These are phyloP conservation scores for Mesocricetus auratus DNA, from an alignment of 2,113 vertebrate species.

Conservation along the genomic window DNA sequence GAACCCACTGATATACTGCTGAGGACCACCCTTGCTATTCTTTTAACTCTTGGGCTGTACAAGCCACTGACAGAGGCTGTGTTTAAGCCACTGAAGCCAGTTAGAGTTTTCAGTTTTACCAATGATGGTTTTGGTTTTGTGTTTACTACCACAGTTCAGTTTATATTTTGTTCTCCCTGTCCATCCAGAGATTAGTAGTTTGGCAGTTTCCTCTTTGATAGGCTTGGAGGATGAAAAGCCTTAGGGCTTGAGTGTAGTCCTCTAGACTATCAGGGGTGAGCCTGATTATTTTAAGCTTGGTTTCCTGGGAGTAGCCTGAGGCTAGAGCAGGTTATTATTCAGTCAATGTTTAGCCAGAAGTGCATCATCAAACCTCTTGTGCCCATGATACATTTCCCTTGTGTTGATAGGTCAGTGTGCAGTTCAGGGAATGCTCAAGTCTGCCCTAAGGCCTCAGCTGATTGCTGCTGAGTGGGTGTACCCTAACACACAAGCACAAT, in stretches of 20 bases:
- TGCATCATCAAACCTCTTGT: not conserved
- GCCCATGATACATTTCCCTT: not conserved
- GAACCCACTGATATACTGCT: not conserved
- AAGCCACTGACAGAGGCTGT: slow-evolving; percentile 43
- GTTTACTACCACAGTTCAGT: slow-evolving; percentile 11
- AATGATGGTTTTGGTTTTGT: slow-evolving; percentile 21
- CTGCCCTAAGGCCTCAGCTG: slow-evolving; percentile 19
- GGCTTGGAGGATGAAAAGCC: not conserved
- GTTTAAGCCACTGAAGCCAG: slow-evolving; percentile 1
- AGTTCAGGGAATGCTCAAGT: slow-evolving; percentile 22
- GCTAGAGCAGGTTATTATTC: slow-evolving; percentile 25
- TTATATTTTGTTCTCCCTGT: slow-evolving; percentile 49
- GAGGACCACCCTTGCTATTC: not conserved
- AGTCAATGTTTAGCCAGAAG: slow-evolving; percentile 48
- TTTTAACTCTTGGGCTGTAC: slow-evolving; percentile 36
- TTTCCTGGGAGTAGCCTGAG: slow-evolving; percentile 23
- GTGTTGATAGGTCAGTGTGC: not conserved
- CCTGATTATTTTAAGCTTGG: slow-evolving; percentile 26
- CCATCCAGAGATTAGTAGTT: slow-evolving; percentile 26
- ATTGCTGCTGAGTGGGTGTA: not conserved
- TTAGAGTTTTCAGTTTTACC: slow-evolving; percentile 34
- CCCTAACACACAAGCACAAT: not conserved
- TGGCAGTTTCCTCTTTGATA: slow-evolving; percentile 22
- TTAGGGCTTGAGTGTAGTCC: not conserved
- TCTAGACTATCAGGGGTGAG: not conserved